Evolutionary conservation across 2,888 invertebrate species (phyloP).

Genomic region (Athalia circularis): DNA sequence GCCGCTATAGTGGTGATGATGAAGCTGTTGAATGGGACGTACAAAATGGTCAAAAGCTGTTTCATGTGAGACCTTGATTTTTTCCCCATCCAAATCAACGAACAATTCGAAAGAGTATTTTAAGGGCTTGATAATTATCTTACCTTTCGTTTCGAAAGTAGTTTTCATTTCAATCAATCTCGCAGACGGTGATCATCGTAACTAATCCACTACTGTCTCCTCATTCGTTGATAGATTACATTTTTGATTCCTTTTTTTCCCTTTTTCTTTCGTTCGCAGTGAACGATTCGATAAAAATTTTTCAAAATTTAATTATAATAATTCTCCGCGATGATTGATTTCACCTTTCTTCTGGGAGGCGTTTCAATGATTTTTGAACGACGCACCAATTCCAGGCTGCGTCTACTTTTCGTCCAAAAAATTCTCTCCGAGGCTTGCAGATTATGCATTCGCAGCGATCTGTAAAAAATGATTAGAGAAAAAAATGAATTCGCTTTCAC

Average conservation of each 20-base stretch:
- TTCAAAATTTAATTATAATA: neutral
- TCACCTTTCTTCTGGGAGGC: conserved; percentile 35
- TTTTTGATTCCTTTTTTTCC: conserved; percentile 18
- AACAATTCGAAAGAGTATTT: no score
- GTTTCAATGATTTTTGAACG: conserved; percentile 33
- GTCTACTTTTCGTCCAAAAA: conserved; percentile 33
- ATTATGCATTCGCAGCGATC: conserved; percentile 48
- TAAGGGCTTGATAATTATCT: neutral
- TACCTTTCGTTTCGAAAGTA: neutral
- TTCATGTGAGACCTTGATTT: no score
- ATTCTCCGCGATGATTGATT: conserved; percentile 4
- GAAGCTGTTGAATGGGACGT: no score
- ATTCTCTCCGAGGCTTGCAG: conserved; percentile 22
- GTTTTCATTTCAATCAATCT: neutral
- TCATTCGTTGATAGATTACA: conserved; percentile 21
- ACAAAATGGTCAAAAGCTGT: no score
- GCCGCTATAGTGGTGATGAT: no score
- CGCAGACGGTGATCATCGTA: neutral
- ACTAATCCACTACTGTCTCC: conserved; percentile 11
- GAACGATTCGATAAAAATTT: neutral
- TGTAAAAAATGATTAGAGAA: conserved; percentile 15
- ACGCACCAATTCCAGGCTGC: conserved; percentile 17
- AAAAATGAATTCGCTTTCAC: neutral
- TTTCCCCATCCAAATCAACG: no score
- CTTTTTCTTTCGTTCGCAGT: neutral